Base-by-base conservation (phyloP, 2,113 vertebrate genomes). In the Paedocypris sp. region DNA sequence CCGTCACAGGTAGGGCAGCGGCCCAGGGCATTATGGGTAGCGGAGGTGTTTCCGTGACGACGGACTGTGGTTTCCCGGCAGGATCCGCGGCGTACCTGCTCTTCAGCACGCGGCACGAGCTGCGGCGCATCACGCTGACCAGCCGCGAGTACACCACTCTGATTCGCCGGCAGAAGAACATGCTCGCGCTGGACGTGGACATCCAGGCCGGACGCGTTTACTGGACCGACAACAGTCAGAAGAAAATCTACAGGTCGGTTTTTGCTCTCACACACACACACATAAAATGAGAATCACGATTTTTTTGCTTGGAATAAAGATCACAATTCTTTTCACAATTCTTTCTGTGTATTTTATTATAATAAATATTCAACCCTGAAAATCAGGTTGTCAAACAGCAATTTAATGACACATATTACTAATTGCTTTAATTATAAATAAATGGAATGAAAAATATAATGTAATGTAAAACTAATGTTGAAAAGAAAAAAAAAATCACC, bases 181-280 rank as follows among this genome's bases (percentile, higher is more conserved):
- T 76, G 0, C 80, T 87, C 8, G 90, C 90, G 4, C 68, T 95
- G 20, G 92, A 91, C 62, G 71, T 89, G 1, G 88, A 94, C 41
- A 85, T 95, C 42, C 77, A 75, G 3, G 71, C 65, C 49, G 82
- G 83, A 41, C 83, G 66, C 5, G 72, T 95, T 72, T 95, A 88
- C 72, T 95, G 92, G 92, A 87, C 90, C 0, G 92, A 95, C 64
- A 60, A 82, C 28, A 78, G 75, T 15, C 82, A 84, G 33, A 87
- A 79, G 67, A 91, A 88, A 75, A 93, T 95, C 75, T 94, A 81
- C 79, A 91, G 91, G 92, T 94, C n/a, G n/a, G n/a, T n/a, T n/a
- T n/a, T n/a, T n/a, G n/a, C n/a, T n/a, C n/a, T n/a, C n/a, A n/a
- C n/a, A n/a, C n/a, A n/a, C n/a, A n/a, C n/a, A n/a, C n/a, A n/a